Evolutionary conservation across 2,797 vertebrate species (phyloP).

Genomic region (Argya squamiceps): DNA sequence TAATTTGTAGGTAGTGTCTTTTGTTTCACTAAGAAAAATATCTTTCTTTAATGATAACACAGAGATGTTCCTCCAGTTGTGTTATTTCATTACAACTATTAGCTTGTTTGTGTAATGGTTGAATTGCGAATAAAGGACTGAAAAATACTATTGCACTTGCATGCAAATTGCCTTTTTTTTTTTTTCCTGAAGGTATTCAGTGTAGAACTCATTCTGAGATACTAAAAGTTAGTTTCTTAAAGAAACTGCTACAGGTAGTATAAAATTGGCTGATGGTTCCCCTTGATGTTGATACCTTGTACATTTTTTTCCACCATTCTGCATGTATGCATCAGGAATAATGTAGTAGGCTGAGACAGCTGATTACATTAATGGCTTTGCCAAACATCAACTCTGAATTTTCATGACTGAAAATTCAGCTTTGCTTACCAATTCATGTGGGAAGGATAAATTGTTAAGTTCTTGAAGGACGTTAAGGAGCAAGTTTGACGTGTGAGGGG

Average conservation of each 20-base stretch:
- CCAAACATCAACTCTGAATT: background rate
- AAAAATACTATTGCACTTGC: background rate
- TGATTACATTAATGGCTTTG: background rate
- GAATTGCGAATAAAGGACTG: background rate
- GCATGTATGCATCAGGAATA: background rate
- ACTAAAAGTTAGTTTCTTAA: background rate
- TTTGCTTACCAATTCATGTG: background rate
- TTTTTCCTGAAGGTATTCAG: background rate
- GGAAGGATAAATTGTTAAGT: background rate
- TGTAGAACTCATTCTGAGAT: background rate
- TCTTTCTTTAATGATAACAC: background rate
- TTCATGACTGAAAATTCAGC: background rate
- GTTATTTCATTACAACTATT: background rate
- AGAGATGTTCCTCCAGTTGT: background rate
- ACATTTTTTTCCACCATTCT: background rate
- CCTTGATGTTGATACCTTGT: background rate
- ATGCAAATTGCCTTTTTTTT: background rate
- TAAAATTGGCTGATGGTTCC: background rate
- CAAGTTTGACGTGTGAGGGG: rapidly evolving
- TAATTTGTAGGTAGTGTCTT: background rate
- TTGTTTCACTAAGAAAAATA: background rate
- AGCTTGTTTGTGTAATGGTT: background rate
- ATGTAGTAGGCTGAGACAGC: background rate
- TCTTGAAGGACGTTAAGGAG: background rate
- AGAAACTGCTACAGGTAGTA: background rate